These are phyloP conservation scores for Saturnia japonica DNA, from an alignment of 2,888 invertebrate species.

Conservation along the genomic window DNA sequence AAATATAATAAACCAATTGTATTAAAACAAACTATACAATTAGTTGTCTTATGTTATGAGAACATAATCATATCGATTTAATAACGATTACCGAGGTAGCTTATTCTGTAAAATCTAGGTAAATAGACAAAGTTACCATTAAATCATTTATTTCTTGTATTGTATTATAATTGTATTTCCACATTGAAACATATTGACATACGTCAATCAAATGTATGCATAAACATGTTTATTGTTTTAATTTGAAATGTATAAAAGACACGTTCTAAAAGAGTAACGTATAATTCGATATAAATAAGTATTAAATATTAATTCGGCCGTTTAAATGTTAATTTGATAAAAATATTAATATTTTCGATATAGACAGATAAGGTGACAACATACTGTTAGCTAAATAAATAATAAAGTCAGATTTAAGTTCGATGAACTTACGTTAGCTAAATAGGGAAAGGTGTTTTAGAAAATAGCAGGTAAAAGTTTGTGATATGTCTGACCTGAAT, in stretches of 20 bases:
- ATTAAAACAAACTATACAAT: slow-evolving; percentile 41
- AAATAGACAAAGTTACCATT: background rate
- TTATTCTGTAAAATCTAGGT: background rate
- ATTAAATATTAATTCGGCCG: background rate
- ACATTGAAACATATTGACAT: background rate
- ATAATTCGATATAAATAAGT: slow-evolving; percentile 1
- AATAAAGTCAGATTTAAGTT: slow-evolving; percentile 55
- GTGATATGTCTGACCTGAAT: slow-evolving; percentile 17
- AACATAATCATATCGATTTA: slow-evolving; percentile 21
- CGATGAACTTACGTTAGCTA: slow-evolving; percentile 74
- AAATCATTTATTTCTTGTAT: background rate
- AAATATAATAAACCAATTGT: slow-evolving; percentile 27
- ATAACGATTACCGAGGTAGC: background rate
- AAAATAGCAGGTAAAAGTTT: slow-evolving; percentile 36
- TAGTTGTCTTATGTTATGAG: slow-evolving; percentile 34
- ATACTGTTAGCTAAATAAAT: slow-evolving; percentile 36
- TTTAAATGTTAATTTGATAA: slow-evolving; percentile 18
- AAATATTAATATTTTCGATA: slow-evolving; percentile 33
- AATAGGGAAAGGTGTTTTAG: slow-evolving; percentile 63
- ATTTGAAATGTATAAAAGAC: background rate
- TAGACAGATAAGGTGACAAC: slow-evolving; percentile 59
- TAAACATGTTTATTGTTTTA: background rate
- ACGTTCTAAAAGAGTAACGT: background rate
- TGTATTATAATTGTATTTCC: background rate
- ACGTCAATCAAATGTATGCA: background rate